A percentile compares a stretch with the other conserved stretches of the same genome.
phyloP scores from a whole-genome alignment of 2,888 invertebrate species.

The Ethmia dodecea region DNA sequence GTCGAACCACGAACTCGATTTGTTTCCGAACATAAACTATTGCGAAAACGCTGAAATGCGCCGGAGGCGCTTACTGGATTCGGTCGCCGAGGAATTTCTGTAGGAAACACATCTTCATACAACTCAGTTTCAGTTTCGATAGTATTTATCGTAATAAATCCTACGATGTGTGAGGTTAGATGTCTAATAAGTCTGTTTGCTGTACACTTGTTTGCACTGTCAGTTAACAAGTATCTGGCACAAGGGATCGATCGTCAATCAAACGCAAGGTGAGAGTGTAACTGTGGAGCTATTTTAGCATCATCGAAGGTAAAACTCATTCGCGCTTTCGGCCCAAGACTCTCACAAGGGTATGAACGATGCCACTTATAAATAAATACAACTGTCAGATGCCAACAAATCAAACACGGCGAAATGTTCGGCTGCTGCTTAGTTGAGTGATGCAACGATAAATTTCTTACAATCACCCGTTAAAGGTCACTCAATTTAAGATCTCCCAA shows the following conservation, averaged over 20 bases:
- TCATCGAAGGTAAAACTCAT: constrained; percentile 75
- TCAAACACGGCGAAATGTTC: constrained; percentile 30
- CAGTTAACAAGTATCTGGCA: constrained; percentile 72
- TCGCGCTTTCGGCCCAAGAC: constrained; percentile 72
- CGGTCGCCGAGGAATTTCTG: constrained; percentile 31
- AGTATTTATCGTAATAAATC: constrained; percentile 1
- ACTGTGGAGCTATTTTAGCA: constrained; percentile 73
- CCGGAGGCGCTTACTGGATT: constrained; percentile 39
- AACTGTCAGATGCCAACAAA: constrained; percentile 48
- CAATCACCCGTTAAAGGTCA: constrained; percentile 28
- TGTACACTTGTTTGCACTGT: constrained; percentile 53
- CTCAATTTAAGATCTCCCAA: constrained; percentile 10
- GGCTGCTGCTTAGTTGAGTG: constrained; percentile 40
- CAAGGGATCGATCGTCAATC: constrained; percentile 77
- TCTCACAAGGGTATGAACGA: constrained; percentile 70
- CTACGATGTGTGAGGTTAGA: constrained; percentile 23
- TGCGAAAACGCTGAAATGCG: constrained; percentile 65
- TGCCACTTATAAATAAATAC: constrained; percentile 69
- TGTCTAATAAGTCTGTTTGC: constrained; percentile 36
- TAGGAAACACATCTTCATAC: constrained; percentile 38
- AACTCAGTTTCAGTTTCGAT: constrained; percentile 9
- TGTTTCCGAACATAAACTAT: constrained; percentile 54
- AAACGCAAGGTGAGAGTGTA: constrained; percentile 76
- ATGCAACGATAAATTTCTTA: constrained; percentile 33
- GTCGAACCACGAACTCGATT: constrained; percentile 74